Conservation (phyloP, 2,797 vertebrate species). For the Sebastes kiyomatsui region DNA sequence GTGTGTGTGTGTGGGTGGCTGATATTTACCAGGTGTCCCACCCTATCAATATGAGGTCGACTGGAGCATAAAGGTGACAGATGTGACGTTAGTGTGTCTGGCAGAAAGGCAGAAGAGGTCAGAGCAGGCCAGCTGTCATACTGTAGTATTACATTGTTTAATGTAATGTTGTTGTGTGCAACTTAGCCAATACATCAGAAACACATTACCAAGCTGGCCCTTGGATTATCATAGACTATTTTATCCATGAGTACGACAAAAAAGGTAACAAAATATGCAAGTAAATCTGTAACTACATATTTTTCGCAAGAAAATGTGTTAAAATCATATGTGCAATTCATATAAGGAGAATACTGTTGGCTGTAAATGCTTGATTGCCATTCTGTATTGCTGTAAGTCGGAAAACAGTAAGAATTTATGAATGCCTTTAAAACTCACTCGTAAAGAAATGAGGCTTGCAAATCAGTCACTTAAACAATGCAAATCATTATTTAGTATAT, state of each 20-base stretch:
- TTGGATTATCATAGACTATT: neutral
- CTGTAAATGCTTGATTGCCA: neutral
- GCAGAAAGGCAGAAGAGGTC: conserved; percentile 9
- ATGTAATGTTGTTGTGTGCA: conserved; percentile 4
- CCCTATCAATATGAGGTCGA: conserved; percentile 46
- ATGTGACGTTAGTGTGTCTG: conserved; percentile 45
- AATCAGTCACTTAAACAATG: neutral
- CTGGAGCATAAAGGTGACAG: conserved; percentile 58
- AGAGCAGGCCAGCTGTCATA: conserved; percentile 28
- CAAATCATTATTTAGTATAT: neutral
- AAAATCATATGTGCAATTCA: neutral
- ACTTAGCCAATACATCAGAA: neutral
- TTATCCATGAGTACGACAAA: neutral
- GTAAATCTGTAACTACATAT: neutral
- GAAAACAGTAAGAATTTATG: neutral
- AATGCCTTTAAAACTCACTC: neutral
- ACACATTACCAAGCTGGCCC: neutral
- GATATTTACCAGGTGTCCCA: conserved; percentile 16
- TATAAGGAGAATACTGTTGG: neutral
- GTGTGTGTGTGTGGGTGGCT: conserved; percentile 12
- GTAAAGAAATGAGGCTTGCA: neutral
- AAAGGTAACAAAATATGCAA: neutral
- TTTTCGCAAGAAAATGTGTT: neutral
- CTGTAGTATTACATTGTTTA: neutral
- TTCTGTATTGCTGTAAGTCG: neutral